Base-by-base conservation (phyloP, 1,140 invertebrate species). In the Anadara kagoshimensis region DNA sequence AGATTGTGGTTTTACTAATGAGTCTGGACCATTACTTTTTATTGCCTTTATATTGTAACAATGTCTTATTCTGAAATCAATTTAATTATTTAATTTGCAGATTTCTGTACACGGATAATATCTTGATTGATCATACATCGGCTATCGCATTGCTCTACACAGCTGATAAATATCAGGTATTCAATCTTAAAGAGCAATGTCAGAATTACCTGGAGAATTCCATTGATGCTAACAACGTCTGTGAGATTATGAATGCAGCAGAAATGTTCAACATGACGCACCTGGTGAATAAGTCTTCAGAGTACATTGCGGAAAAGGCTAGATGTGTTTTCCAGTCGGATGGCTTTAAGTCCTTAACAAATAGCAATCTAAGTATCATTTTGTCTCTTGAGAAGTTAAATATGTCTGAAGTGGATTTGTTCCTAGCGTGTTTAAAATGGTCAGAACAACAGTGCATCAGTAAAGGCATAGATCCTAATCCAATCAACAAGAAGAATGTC, bases 191-290 rank as follows among this genome's bases (percentile, higher is more conserved):
- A 10, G 51, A 66, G 10, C 63, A 67, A 22, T 75, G 73, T 47
- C 47, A 66, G 44, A 24, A 41, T 20, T 75, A 62, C 62, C 51
- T 75, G 16, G 73, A 69, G 29, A 59, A 54, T 12, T 63, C 73
- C 1, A 53, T 75, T 49, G 56, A 70, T 45, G 49, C 58, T 16
- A 64, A 66, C 5, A 75, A 70, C 7, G 68, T 64, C 0, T 75
- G 73, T 36, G 58, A 54, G 16, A 75, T 75, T 22, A 67, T 57
- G 5, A 70, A 70, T 36, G 68, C 70, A n/a, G 73, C 73, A n/a
- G 67, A 24, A 5, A 59, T 75, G 8, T 75, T 71, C n/a, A 64
- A 29, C 4, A 65, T 71, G 41, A 24, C 53, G 0, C 45, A 66
- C 26, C 57, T 75, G 0, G 57, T 51, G 11, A 67, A 58, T 7